Base-by-base conservation (phyloP, 2,113 vertebrate species). In the Gopherus evgoodei region DNA sequence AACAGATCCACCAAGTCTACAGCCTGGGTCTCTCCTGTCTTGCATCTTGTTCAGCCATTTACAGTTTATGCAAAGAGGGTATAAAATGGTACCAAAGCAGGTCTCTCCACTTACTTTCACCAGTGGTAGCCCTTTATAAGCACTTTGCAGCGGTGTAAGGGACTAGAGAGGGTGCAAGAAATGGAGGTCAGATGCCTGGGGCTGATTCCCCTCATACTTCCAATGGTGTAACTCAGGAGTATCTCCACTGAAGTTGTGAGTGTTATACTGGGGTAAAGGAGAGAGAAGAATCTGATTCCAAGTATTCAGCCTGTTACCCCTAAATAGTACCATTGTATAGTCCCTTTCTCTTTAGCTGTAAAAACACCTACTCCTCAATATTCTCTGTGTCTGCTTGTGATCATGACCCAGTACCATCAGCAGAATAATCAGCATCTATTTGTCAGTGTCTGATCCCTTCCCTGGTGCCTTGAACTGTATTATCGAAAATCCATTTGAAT, bases 371-470 rank as follows among this genome's bases (percentile, higher is more conserved):
- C 78, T 89, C 49, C 24, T 16, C 84, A 92, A 91, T 89, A 11
- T 76, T 90, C 90, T 50, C n/a, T 42, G 79, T 96, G 59, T 54
- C 75, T 87, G n/a, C 89, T 88, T 3, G 65, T 93, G 84, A 11
- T 93, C 69, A 88, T 86, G 84, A 88, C 81, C 91, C n/a, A 78
- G 88, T 31, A 88, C 56, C 87, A 78, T 27, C 93, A 8, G 7
- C 52, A 44, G 65, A 84, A 78, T 25, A 78, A 78, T 75, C 75
- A 47, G 75, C 24, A 78, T 78, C 42, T 78, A 22, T 16, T 25
- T 75, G 31, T 59, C 50, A 75, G 27, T 27, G 24, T 87, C 86
- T 96, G 90, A 96, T 82, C 92, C 80, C 93, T 95, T 38, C 75
- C 75, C 83, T 93, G 78, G 81, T 94, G 52, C 82, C 90, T 90